Percentiles rank a stretch among this genome's conserved stretches.
These are phyloP conservation scores for Podarcis raffonei DNA, from an alignment of 2,113 vertebrate genomes.

Conservation along the genomic window DNA sequence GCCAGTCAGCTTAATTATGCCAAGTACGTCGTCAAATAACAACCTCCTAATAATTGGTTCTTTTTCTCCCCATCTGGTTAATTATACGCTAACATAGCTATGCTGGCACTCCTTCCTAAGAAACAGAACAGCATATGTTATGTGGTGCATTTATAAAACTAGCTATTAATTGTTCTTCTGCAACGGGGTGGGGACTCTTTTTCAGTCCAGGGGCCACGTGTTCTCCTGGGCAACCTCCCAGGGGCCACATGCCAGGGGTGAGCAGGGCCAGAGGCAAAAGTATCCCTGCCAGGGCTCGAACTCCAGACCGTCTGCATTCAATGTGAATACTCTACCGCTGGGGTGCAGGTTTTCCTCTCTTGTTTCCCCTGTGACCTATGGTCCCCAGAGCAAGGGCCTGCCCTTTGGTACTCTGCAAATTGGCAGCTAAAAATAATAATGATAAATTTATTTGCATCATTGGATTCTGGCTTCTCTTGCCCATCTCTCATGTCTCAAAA, in stretches of 20 bases:
- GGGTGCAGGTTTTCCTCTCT: too few relatives aligned
- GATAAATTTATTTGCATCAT: not conserved
- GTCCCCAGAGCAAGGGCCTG: not conserved
- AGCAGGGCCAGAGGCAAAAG: too few relatives aligned
- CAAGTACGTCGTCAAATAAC: constrained; percentile 49
- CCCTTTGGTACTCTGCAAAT: not conserved
- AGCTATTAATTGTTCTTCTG: constrained; percentile 16
- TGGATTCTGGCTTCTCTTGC: not conserved
- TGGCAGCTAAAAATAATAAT: not conserved
- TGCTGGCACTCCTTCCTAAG: not conserved
- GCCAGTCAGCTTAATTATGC: constrained; percentile 28
- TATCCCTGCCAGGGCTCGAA: too few relatives aligned
- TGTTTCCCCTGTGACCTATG: too few relatives aligned
- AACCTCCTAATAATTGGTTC: constrained; percentile 37
- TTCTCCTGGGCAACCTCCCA: too few relatives aligned
- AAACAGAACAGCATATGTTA: constrained; percentile 11
- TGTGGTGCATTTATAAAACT: not conserved
- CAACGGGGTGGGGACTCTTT: not conserved
- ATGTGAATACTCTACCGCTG: too few relatives aligned
- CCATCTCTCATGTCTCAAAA: not conserved
- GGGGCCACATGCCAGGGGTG: too few relatives aligned
- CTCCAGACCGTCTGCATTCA: too few relatives aligned
- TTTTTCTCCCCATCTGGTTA: not conserved
- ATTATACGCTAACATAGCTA: constrained; percentile 1
- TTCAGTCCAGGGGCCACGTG: too few relatives aligned